Conservation (phyloP, 2,888 invertebrate species). For the Drymonia ruficornis region DNA sequence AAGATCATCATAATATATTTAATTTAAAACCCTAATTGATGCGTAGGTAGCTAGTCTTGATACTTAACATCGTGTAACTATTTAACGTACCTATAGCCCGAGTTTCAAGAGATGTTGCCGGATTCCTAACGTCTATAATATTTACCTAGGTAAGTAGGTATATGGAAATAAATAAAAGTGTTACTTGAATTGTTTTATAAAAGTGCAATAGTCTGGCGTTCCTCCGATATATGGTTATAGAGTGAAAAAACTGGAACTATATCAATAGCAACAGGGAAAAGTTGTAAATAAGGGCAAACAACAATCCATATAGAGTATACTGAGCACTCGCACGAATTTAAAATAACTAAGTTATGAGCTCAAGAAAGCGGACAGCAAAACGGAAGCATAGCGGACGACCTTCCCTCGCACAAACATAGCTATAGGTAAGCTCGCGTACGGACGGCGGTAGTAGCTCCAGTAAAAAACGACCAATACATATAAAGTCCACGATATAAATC, state of each 20-base stretch:
- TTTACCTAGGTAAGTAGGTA: no score
- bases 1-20: no score
- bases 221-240: slow-evolving; percentile 11
- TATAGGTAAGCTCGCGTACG: slow-evolving; percentile 24
- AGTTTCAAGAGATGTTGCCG: no score
- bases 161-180: neutral
- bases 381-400: slow-evolving; percentile 54
- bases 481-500: slow-evolving; percentile 39
- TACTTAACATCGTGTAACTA: no score
- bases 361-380: slow-evolving; percentile 52
- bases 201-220: neutral
- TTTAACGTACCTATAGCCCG: no score
- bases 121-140: no score
- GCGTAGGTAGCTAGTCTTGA: no score
- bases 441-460: slow-evolving; percentile 17
- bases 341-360: slow-evolving; percentile 47
- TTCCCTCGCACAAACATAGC: slow-evolving; percentile 42
- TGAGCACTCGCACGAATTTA: slow-evolving; percentile 45
- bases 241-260: slow-evolving; percentile 27
- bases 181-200: neutral
- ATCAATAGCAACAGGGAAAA: slow-evolving; percentile 38
- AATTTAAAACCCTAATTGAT: neutral
- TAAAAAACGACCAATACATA: slow-evolving; percentile 32
- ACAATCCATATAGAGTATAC: slow-evolving; percentile 37
- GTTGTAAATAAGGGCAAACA: slow-evolving; percentile 30